Conservation (phyloP, 2,797 vertebrate species). For the Selene dorsalis region DNA sequence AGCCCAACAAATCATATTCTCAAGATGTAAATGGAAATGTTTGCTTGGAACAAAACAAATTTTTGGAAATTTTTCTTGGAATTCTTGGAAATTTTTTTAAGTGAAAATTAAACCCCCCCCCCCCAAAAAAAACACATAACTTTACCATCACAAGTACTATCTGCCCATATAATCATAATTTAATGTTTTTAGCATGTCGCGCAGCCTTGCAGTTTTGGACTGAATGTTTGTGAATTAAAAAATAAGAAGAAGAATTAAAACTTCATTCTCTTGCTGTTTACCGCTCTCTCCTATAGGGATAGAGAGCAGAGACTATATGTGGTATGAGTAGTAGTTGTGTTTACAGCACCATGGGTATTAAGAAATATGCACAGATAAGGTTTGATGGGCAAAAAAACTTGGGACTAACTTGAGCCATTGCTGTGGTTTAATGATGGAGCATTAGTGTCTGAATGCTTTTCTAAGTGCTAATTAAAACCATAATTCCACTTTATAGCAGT, state of each 20-base stretch:
- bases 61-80: too few relatives aligned
- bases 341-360: background rate
- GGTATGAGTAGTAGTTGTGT: background rate
- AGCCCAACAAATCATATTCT: too few relatives aligned
- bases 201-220: background rate
- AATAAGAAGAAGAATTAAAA: background rate
- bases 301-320: background rate
- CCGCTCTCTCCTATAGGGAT: background rate
- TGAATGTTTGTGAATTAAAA: background rate
- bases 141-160: too few relatives aligned
- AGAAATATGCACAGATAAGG: background rate
- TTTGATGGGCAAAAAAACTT: background rate
- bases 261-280: background rate
- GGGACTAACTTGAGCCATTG: background rate
- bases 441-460: conserved; percentile 3
- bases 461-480: conserved; percentile 16
- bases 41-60: too few relatives aligned
- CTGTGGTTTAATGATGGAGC: conserved; percentile 21
- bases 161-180: too few relatives aligned
- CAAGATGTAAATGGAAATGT: too few relatives aligned
- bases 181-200: too few relatives aligned
- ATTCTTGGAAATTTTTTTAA: too few relatives aligned
- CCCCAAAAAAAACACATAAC: too few relatives aligned
- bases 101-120: too few relatives aligned
- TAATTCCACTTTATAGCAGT: conserved; percentile 25